Evolutionary conservation across 2,888 invertebrate species (phyloP), one percentile per base, ranked within the genome.

Genomic region (Dioctria linearis): DNA sequence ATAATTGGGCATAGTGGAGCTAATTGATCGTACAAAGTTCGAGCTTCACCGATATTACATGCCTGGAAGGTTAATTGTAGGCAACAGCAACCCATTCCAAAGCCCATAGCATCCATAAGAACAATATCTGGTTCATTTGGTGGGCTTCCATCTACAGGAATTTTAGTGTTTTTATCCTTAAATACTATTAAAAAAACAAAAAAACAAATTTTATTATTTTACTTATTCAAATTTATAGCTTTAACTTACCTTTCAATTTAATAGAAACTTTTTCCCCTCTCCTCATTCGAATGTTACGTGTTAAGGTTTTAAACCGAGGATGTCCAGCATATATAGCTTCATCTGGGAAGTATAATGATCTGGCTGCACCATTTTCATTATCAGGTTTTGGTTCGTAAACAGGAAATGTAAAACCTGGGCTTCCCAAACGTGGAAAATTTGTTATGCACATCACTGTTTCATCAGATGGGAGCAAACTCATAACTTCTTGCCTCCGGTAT

Each of bases 31-130:
- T 99, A 99, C 1, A 99, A 91, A 54, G 95, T 95, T 83, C 98
- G 92, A 4, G 99, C 99, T 90, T 99, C 99, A 65, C 92, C 93
- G 83, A 99, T 97, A 88, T 98, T 98, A 88, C 97, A 97, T 1
- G 99, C 98, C 84, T 89, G 89, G 90, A 99, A 99, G 71, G 97
- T 98, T 80, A 98, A 91, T 89, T 99, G 99, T 57, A 99, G 91
- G 87, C 98, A 99, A 86, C 97, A 98, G 88, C 98, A 98, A 46
- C 99, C 99, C 99, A 99, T 99, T 79, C 98, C 99, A 88, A 99
- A 99, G 40, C 98, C 99, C 99, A 99, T 99, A 1, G 98, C 97
- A 89, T 99, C 99, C 94, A 99, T 94, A 86, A 99, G 98, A 83
- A 99, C 95, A 86, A 97, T 96, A 90, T 98, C 96, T 0, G 95